Percentiles rank a stretch among this genome's conserved stretches.
Evolutionary conservation across 2,797 vertebrate species (phyloP).

Genomic region (Triplophysa yarkandensis): DNA sequence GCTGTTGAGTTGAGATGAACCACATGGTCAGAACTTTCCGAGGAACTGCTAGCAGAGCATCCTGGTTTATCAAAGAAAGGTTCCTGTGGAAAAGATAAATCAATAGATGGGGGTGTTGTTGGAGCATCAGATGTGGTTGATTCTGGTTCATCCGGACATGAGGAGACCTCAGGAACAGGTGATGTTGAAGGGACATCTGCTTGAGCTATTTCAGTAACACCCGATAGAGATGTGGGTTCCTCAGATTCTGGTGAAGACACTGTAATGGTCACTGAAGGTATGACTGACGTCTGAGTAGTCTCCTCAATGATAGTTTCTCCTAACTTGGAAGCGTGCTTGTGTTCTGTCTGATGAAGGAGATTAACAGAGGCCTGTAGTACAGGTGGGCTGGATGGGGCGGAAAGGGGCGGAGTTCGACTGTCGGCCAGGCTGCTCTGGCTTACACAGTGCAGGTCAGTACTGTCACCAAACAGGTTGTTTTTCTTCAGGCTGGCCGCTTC

Average conservation of each 20-base stretch:
- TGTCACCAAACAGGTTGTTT: constrained; percentile 86
- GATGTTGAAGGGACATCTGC: constrained; percentile 4
- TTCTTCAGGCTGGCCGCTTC: constrained; percentile 84
- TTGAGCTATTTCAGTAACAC: neutral
- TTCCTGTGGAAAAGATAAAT: constrained; percentile 1
- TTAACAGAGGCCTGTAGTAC: constrained; percentile 27
- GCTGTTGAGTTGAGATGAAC: constrained; percentile 31
- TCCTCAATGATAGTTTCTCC: constrained; percentile 41
- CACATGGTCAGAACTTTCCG: constrained; percentile 36
- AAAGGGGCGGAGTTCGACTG: constrained; percentile 72
- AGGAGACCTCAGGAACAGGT: constrained; percentile 2
- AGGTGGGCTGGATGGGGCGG: constrained; percentile 77
- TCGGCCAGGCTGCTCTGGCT: constrained; percentile 87
- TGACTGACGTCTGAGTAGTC: constrained; percentile 14
- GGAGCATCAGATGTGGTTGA: constrained; percentile 17
- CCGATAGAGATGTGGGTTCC: neutral
- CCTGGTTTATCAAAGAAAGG: constrained; percentile 2
- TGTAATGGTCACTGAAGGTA: constrained; percentile 18
- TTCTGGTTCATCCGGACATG: neutral
- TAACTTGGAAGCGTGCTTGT: constrained; percentile 23
- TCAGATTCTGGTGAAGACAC: constrained; percentile 22
- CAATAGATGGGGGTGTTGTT: neutral
- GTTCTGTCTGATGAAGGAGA: neutral
- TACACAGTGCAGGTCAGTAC: constrained; percentile 77
- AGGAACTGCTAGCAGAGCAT: constrained; percentile 15